Percentiles rank a stretch among this genome's conserved stretches.
Conservation (phyloP, 2,113 vertebrate genomes). For the Centropristis striata region DNA sequence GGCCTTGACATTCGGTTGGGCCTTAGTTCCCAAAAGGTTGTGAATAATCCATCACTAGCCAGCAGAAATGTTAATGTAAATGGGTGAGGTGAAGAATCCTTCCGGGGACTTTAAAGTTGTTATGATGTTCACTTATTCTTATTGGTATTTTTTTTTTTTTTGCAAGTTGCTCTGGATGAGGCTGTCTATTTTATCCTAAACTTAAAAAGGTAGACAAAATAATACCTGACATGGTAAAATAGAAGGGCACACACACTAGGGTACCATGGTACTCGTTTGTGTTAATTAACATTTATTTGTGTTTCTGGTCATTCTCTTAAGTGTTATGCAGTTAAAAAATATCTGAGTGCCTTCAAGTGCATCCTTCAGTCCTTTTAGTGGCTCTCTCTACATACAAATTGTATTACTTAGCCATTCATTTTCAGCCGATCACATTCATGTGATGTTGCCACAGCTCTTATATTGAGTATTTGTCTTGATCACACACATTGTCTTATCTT, state of each 20-base stretch:
- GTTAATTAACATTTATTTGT: slow-evolving; percentile 13
- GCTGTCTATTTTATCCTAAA: slow-evolving; percentile 23
- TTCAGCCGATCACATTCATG: slow-evolving; percentile 24
- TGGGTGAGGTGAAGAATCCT: slow-evolving; percentile 13
- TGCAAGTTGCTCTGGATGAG: background rate
- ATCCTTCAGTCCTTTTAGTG: slow-evolving; percentile 37
- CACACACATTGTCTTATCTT: slow-evolving; percentile 14
- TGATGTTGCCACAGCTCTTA: slow-evolving; percentile 11
- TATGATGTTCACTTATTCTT: slow-evolving; percentile 14
- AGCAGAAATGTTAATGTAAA: slow-evolving; percentile 17
- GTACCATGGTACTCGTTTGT: background rate
- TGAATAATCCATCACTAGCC: background rate
- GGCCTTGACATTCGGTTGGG: slow-evolving; percentile 13
- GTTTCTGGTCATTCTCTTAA: slow-evolving; percentile 18
- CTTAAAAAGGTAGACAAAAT: background rate
- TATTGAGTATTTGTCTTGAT: slow-evolving; percentile 36
- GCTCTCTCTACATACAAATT: slow-evolving; percentile 19
- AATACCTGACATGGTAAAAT: background rate
- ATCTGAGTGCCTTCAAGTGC: slow-evolving; percentile 46
- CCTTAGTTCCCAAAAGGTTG: background rate
- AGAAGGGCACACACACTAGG: background rate
- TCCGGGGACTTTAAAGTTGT: background rate
- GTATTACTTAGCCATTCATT: slow-evolving; percentile 46
- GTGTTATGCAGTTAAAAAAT: slow-evolving; percentile 38
- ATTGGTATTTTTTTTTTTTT: slow-evolving; percentile 1